A percentile compares a stretch with the other conserved stretches of the same genome.
These are phyloP conservation scores for Drosophila percnosoma DNA, from an alignment of 2,888 invertebrate species.

Conservation along the genomic window DNA sequence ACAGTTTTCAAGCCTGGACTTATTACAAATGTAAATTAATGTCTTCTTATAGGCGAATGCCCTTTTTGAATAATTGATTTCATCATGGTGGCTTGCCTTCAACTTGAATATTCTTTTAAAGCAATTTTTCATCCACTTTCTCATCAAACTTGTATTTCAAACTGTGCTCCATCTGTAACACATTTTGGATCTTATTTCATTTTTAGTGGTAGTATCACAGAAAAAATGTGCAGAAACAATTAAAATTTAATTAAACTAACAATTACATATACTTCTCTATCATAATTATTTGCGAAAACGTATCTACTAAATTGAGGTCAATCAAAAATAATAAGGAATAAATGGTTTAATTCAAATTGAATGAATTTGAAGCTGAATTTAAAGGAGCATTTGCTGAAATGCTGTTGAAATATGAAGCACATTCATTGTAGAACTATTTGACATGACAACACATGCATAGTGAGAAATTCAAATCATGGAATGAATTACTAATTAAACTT, in stretches of 20 bases:
- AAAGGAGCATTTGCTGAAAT: neutral
- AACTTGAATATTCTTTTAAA: neutral
- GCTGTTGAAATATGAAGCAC: slow-evolving; percentile 8
- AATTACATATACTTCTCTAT: neutral
- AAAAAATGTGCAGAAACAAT: neutral
- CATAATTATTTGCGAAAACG: neutral
- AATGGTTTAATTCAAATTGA: neutral
- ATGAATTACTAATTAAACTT: slow-evolving; percentile 49
- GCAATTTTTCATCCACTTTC: neutral
- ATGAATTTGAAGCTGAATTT: neutral
- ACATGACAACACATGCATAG: slow-evolving; percentile 11
- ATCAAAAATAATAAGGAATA: neutral
- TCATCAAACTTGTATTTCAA: neutral
- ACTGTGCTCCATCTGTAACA: neutral
- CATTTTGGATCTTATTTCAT: too few species aligned
- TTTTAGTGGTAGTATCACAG: too few species aligned
- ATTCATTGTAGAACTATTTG: neutral
- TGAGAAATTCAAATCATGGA: slow-evolving; percentile 30
- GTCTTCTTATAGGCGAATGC: neutral
- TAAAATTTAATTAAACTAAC: neutral
- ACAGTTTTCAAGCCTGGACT: neutral
- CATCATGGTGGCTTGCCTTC: neutral
- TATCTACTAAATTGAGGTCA: neutral
- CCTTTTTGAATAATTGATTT: neutral
- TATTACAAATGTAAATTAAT: neutral